Conservation (phyloP, 92 coral and sea anemone genomes). For the Pocillopora grandis region DNA sequence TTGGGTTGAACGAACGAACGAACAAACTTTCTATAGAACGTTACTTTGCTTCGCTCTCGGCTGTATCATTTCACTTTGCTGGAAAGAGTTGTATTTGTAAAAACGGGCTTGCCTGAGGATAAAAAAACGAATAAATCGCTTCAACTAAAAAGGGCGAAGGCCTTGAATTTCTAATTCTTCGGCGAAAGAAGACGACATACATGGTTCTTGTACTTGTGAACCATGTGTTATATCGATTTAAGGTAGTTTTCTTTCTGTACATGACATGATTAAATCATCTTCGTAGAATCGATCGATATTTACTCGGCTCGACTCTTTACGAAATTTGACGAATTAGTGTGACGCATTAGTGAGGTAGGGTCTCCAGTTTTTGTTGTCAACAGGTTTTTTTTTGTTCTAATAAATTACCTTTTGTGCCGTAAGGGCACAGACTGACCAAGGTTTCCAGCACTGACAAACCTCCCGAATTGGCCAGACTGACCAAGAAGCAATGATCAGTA, state of each 20-base stretch:
- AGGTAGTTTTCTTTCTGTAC: conserved; percentile 61
- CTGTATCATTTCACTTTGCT: conserved; percentile 70
- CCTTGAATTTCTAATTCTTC: conserved; percentile 62
- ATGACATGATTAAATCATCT: conserved; percentile 55
- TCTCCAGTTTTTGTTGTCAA: conserved; percentile 23
- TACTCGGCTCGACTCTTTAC: conserved; percentile 46
- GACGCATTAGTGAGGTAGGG: conserved; percentile 43
- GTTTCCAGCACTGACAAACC: conserved; percentile 22
- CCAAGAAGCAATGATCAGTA: conserved; percentile 21
- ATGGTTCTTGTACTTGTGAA: conserved; percentile 46
- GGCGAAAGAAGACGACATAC: conserved; percentile 68
- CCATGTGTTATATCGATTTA: conserved; percentile 68
- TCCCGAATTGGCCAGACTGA: conserved; percentile 27
- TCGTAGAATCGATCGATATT: conserved; percentile 46
- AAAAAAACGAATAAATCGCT: conserved; percentile 49
- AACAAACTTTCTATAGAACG: conserved; percentile 44
- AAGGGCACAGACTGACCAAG: conserved; percentile 20
- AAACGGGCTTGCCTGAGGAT: conserved; percentile 51
- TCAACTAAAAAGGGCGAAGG: conserved; percentile 39
- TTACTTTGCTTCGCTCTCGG: conserved; percentile 34
- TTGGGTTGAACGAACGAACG: conserved; percentile 69
- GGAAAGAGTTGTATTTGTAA: conserved; percentile 52
- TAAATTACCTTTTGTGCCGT: conserved; percentile 22
- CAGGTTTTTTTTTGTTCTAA: conserved; percentile 39
- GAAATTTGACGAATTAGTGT: conserved; percentile 23